Evolutionary conservation across 2,113 vertebrate genomes (phyloP).

Genomic region (Aythya baeri): DNA sequence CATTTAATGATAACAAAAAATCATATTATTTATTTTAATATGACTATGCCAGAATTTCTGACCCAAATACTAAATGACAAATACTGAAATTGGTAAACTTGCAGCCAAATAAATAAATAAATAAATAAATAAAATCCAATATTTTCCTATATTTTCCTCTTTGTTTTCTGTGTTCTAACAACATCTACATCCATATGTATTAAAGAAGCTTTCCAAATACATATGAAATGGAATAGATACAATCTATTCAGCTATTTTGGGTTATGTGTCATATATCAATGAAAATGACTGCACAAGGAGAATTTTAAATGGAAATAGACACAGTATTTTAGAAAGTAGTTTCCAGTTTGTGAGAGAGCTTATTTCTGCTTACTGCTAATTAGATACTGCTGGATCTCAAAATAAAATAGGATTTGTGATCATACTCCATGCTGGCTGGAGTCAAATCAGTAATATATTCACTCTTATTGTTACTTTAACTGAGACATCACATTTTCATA

Average conservation of each 20-base stretch:
- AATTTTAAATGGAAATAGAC: background rate
- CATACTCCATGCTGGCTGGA: background rate
- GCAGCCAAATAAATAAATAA: background rate
- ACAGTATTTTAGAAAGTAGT: background rate
- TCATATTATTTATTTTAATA: background rate
- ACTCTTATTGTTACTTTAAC: background rate
- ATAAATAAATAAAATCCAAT: too few species aligned
- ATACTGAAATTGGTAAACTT: background rate
- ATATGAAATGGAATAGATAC: background rate
- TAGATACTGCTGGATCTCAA: background rate
- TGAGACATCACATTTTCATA: background rate
- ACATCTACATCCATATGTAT: background rate
- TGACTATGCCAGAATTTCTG: background rate
- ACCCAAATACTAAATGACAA: background rate
- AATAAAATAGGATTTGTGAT: background rate
- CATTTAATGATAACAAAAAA: background rate
- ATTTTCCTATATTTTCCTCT: background rate
- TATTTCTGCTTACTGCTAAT: background rate
- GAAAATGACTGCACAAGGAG: background rate
- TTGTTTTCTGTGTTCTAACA: background rate
- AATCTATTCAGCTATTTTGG: background rate
- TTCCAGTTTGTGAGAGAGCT: background rate
- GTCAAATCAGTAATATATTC: background rate
- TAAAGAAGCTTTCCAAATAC: background rate
- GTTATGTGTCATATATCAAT: background rate